Evolutionary conservation across 2,888 invertebrate species (phyloP).

Genomic region (Sphecodes monilicornis): DNA sequence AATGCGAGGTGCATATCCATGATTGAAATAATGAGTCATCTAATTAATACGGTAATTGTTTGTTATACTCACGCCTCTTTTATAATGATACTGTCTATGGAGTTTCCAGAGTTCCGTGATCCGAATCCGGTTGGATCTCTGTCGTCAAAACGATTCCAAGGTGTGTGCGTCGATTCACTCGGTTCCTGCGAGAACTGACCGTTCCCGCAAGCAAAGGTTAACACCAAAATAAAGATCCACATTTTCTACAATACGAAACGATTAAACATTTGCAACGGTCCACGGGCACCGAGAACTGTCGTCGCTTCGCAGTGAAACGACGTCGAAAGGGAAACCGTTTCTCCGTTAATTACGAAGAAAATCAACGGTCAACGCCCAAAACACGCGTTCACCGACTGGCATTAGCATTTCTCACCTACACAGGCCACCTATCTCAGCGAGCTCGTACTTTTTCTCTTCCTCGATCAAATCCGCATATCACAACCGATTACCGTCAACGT

Average conservation of each 20-base stretch:
- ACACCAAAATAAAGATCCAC: conserved; percentile 72
- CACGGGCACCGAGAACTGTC: background rate
- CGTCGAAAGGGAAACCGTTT: background rate
- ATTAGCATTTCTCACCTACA: conserved; percentile 33
- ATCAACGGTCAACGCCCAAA: conserved; percentile 64
- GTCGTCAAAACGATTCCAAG: conserved; percentile 75
- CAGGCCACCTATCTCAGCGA: conserved; percentile 18
- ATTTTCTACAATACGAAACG: conserved; percentile 66
- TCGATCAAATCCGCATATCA: conserved; percentile 42
- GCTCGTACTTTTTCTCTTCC: conserved; percentile 1
- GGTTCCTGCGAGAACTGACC: conserved; percentile 69
- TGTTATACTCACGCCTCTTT: conserved; percentile 79
- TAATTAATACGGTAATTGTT: conserved; percentile 7
- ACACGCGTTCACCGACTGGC: conserved; percentile 30
- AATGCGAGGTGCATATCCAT: background rate
- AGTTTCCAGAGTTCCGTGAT: conserved; percentile 44
- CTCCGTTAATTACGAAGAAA: conserved; percentile 19
- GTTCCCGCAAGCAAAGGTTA: conserved; percentile 69
- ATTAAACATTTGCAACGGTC: background rate
- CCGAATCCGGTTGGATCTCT: conserved; percentile 64
- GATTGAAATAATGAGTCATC: conserved; percentile 2
- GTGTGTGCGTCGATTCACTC: conserved; percentile 67
- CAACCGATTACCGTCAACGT: background rate
- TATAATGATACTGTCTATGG: conserved; percentile 76
- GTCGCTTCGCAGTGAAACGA: background rate